Percentiles rank a stretch among this genome's conserved stretches.
Conservation (phyloP, 2,888 invertebrate species). For the Ormyrus rosae region DNA sequence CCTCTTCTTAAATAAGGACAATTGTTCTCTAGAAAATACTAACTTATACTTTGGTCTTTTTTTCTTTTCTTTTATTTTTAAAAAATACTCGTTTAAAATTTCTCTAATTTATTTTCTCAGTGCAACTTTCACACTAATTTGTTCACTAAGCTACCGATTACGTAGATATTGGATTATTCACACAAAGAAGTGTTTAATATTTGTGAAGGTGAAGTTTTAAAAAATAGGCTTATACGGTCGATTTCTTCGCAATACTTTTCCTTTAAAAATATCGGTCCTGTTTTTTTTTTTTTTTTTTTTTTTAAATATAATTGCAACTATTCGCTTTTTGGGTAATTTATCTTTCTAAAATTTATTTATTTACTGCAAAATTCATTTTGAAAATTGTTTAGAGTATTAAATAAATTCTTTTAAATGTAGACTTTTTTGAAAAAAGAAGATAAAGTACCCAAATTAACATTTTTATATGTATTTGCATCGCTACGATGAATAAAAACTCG, state of each 20-base stretch:
- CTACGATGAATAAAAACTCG: no score
- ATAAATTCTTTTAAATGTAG: no score
- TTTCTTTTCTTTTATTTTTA: constrained; percentile 5
- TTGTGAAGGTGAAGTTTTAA: background rate
- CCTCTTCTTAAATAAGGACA: background rate
- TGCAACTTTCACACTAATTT: background rate
- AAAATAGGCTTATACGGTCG: constrained; percentile 1
- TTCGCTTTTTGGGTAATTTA: no score
- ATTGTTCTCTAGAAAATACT: background rate
- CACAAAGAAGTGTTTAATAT: background rate
- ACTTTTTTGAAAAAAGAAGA: no score
- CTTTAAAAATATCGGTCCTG: constrained; percentile 11
- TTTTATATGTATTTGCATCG: no score
- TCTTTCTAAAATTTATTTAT: no score
- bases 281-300: background rate
- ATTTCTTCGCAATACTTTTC: background rate
- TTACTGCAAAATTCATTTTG: no score
- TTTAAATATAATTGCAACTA: no score
- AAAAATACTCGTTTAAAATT: background rate
- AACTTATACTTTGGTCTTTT: background rate
- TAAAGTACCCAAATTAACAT: no score
- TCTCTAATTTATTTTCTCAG: constrained; percentile 9
- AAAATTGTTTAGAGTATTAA: no score
- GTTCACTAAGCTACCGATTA: background rate
- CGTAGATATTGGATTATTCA: constrained; percentile 8